Conservation (phyloP, 2,797 vertebrate genomes). For the Hoplostethus atlanticus region DNA sequence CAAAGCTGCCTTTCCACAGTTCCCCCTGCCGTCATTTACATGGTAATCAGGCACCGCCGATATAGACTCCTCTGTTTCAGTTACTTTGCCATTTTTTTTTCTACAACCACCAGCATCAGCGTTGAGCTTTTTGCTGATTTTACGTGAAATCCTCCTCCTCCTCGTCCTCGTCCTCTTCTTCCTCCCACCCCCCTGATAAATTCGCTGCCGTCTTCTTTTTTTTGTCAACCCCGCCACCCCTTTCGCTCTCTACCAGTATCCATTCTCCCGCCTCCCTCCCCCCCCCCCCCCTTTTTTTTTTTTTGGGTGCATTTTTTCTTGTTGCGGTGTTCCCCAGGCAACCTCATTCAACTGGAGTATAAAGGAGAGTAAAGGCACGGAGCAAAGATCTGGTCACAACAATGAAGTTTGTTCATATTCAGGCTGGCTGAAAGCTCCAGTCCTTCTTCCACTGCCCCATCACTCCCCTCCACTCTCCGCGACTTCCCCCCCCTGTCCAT, state of each 20-base stretch:
- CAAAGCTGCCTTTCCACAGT: constrained; percentile 78
- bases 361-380: constrained; percentile 80
- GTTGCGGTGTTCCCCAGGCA: constrained; percentile 79
- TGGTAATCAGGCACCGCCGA: constrained; percentile 83
- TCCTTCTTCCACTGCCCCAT: constrained; percentile 53
- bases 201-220: constrained; percentile 59
- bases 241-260: constrained; percentile 56
- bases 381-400: constrained; percentile 78
- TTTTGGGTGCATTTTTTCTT: constrained; percentile 77
- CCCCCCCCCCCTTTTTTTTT: constrained; percentile 9
- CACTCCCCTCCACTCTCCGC: constrained; percentile 38
- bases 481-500: constrained; percentile 38
- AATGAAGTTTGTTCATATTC: constrained; percentile 85
- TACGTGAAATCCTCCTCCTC: constrained; percentile 39
- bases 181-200: constrained; percentile 51
- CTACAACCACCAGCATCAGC: constrained; percentile 45
- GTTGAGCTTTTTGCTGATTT: constrained; percentile 39
- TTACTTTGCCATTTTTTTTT: constrained; percentile 69
- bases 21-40: constrained; percentile 79
- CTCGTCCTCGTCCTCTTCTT: constrained; percentile 40
- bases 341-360: constrained; percentile 82
- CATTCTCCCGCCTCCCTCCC: constrained; percentile 51
- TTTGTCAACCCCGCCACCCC: constrained; percentile 60
- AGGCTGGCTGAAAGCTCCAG: constrained; percentile 73
- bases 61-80: constrained; percentile 80